Conservation (phyloP, 2,113 vertebrate species). For the Dromiciops gliroides region DNA sequence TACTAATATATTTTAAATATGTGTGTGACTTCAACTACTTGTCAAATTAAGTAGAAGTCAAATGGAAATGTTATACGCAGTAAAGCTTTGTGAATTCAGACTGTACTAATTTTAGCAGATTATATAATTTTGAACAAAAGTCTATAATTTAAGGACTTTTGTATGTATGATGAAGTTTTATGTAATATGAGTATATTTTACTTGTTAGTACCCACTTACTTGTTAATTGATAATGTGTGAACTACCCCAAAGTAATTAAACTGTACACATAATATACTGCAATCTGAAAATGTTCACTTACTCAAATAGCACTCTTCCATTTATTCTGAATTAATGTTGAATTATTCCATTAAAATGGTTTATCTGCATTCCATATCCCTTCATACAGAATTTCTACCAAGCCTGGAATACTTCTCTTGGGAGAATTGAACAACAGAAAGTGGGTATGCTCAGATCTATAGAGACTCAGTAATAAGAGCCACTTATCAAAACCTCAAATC, state of each 20-base stretch:
- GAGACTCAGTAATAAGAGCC: constrained; percentile 1
- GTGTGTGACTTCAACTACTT: constrained; percentile 14
- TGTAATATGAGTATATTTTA: constrained; percentile 44
- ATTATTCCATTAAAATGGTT: constrained; percentile 50
- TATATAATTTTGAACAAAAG: constrained; percentile 3
- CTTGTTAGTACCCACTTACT: constrained; percentile 8
- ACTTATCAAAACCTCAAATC: constrained; percentile 11
- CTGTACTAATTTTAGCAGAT: background rate
- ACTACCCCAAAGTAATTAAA: constrained; percentile 16
- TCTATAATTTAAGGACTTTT: constrained; percentile 25
- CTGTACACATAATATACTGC: background rate
- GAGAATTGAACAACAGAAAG: background rate
- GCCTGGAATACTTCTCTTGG: background rate
- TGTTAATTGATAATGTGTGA: background rate
- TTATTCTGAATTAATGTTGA: constrained; percentile 41
- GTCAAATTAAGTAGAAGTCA: constrained; percentile 8
- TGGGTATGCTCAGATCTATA: background rate
- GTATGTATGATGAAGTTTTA: constrained; percentile 12
- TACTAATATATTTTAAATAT: constrained; percentile 9
- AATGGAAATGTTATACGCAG: constrained; percentile 4
- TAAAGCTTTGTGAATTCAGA: constrained; percentile 12
- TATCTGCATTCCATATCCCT: constrained; percentile 4
- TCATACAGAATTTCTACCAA: background rate
- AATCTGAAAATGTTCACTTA: constrained; percentile 39
- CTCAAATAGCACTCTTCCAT: constrained; percentile 42